Base-by-base conservation (phyloP, 2,797 vertebrate species). In the Macrochelys suwanniensis region DNA sequence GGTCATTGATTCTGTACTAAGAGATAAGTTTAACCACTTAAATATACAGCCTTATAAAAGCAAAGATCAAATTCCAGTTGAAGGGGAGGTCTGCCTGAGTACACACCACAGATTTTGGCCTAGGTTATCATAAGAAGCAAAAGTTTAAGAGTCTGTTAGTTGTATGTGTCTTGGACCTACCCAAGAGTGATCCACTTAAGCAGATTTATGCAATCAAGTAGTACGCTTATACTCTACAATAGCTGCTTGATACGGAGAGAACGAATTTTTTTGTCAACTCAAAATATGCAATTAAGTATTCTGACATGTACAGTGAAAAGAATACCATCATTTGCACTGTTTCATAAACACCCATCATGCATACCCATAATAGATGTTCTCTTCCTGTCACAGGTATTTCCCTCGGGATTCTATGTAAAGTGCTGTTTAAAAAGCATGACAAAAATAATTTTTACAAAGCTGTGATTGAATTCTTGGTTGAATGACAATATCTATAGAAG, bases 11-110 rank as follows among this genome's bases (percentile, higher is more conserved):
- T 85, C 89, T 45, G 17, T 80, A 78, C 61, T 83, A 91, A 96
- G 82, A 96, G 96, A 87, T 78, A 81, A 95, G 54, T 85, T 17
- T 78, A 87, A 96, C 89, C 89, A 92, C 89, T 94, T 95, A 82
- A 54, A 45, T 77, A 74, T 16, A 42, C 77, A 19, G 5, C 57
- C 78, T 89, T 78, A 23, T 76, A 57, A 28, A 89, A 81, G 28
- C 42, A 91, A 78, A 87, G 15, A 54, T 74, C 25, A 5, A 61
- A 33, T 10, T 87, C 56, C 78, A 89, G 45, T 33, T 78, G 80
- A 74, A 88, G 31, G 33, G 26, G 10, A 65, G 1, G 49, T 80
- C 45, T 56, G 2, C 45, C 42, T 53, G 15, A 65, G 84, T 92
- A 92, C 80, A 3, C 81, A 54, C 23, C 93, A 53, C 77, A 45